phyloP scores from a whole-genome alignment of 1,140 invertebrate species.

The Trichonephila clavata region DNA sequence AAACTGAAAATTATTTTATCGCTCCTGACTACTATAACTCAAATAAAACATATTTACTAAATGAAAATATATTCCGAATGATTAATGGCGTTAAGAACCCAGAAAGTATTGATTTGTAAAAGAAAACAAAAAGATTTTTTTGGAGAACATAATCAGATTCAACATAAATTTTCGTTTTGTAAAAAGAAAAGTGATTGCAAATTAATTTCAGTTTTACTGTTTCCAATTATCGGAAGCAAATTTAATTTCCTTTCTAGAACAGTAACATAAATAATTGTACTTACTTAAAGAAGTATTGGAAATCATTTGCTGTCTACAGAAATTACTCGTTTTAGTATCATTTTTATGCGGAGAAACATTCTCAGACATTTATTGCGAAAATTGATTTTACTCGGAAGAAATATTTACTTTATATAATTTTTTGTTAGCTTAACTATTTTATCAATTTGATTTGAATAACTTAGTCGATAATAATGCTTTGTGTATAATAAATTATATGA shows the following conservation, averaged over 20 bases:
- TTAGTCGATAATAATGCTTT: too few species aligned
- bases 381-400: not conserved
- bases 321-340: not conserved
- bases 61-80: not conserved
- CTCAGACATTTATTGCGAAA: not conserved
- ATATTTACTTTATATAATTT: not conserved
- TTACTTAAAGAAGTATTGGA: not conserved
- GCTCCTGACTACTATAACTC: not conserved
- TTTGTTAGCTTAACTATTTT: not conserved
- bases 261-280: not conserved
- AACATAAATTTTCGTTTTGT: not conserved
- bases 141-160: constrained; percentile 17
- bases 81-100: not conserved
- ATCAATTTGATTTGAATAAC: too few species aligned
- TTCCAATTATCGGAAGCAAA: constrained; percentile 1
- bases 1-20: not conserved
- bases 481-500: too few species aligned
- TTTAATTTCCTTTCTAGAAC: not conserved
- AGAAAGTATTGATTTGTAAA: not conserved
- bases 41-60: constrained; percentile 5
- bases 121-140: not conserved
- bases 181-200: not conserved
- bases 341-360: not conserved
- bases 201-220: constrained; percentile 7
- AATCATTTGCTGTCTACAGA: not conserved